Evolutionary conservation across 2,888 invertebrate species (phyloP).

Genomic region (Zygogramma bicolorata): DNA sequence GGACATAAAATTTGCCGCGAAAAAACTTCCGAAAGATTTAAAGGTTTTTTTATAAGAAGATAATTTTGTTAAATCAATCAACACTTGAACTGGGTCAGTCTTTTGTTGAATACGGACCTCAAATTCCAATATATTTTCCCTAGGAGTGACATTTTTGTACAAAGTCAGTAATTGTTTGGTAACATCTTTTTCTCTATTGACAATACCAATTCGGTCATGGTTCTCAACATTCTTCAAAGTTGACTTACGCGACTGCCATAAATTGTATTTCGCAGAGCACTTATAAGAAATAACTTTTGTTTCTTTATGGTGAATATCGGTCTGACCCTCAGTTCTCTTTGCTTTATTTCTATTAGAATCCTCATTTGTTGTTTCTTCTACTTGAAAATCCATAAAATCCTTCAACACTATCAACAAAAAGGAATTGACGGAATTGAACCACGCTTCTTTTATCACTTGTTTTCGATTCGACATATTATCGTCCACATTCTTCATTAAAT

Average conservation of each 20-base stretch:
- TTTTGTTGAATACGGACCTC: constrained; percentile 55
- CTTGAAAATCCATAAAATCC: constrained; percentile 49
- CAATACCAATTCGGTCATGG: constrained; percentile 48
- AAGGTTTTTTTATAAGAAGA: constrained; percentile 57
- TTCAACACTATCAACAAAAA: constrained; percentile 44
- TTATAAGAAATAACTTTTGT: constrained; percentile 53
- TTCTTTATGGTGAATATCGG: constrained; percentile 60
- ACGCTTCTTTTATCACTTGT: constrained; percentile 26
- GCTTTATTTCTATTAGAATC: constrained; percentile 57
- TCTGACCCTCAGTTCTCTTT: constrained; percentile 59
- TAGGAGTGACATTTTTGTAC: constrained; percentile 42
- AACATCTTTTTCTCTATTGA: constrained; percentile 62
- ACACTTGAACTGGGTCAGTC: constrained; percentile 51
- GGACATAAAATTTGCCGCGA: constrained; percentile 55
- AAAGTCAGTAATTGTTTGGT: constrained; percentile 58
- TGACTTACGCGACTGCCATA: constrained; percentile 60
- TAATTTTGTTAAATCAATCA: constrained; percentile 56
- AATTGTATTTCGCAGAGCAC: constrained; percentile 50
- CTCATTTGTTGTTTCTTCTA: constrained; percentile 40
- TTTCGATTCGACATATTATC: constrained; percentile 2
- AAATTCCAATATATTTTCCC: constrained; percentile 57
- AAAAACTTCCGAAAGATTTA: constrained; percentile 54
- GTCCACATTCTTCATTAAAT: constrained; percentile 24
- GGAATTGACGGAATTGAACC: constrained; percentile 43
- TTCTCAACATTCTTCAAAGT: constrained; percentile 48